Evolutionary conservation across 2,888 invertebrate genomes (phyloP), one percentile per base, ranked within the genome.

Genomic region (Ormyrus pomaceus): DNA sequence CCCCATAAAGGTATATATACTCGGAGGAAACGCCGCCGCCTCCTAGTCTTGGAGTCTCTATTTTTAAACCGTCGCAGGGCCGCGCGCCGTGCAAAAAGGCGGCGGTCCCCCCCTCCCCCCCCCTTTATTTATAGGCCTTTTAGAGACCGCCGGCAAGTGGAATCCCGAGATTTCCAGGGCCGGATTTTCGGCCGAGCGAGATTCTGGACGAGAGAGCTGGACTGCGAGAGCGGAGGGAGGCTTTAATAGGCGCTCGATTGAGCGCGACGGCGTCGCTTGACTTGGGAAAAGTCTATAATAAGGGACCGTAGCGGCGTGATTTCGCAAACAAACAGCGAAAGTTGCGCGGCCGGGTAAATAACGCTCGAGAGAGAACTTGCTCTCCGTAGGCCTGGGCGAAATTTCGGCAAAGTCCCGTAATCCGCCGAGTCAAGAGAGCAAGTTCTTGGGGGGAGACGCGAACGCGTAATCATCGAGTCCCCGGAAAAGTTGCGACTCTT

Each of bases 1-100:
- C 87, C 74, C 82, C 77, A 86, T 89, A 88, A 87, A 87, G 86
- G 85, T 84, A 83, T 74, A 73, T 64, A 69, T 50, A 79, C 65
- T 48, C 79, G 73, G 83, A 83, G 85, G 83, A 84, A 84, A 83
- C 83, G 83, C 48, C 65, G 11, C 13, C 19, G 51, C 46, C 13
- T 64, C 34, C 34, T 34, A 34, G 34, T 34, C 34, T 34, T 34
- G 50, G 79, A 83, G 62, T 19, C 64, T 61, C 78, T 86, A 86
- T 86, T 86, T 86, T 85, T 84, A 85, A 71, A 82, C 79, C 64
- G 69, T 48, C 6, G 45, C 45, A 11, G 10, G 70, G 55, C 53
- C 56, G 53, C 7, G 62, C 72, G 51, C 51, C 80, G 78, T 82
- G 83, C 82, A 82, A 86, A 85, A 86, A 84, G 78, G 68, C 69